A percentile compares a stretch with the other conserved stretches of the same genome.
Conservation (phyloP, 2,113 vertebrate species). For the Rhynchomys soricoides region DNA sequence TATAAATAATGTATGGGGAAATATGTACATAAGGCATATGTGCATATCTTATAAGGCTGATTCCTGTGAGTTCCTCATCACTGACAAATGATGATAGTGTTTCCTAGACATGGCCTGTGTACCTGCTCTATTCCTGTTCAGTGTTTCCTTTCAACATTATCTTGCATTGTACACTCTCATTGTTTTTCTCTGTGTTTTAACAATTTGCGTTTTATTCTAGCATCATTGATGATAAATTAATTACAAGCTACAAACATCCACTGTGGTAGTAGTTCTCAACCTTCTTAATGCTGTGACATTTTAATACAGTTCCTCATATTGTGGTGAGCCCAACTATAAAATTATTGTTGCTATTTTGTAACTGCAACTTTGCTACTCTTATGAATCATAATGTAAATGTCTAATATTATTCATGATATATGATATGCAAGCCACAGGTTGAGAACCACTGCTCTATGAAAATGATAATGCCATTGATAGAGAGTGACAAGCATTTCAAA, state of each 20-base stretch:
- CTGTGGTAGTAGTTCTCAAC: background rate
- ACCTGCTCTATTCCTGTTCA: background rate
- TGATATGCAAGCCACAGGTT: background rate
- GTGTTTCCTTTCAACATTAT: background rate
- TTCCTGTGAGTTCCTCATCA: background rate
- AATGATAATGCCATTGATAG: background rate
- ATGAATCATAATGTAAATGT: background rate
- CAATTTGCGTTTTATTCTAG: background rate
- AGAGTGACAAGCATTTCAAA: background rate
- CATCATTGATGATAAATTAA: background rate
- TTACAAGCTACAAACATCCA: background rate
- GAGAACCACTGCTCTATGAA: background rate
- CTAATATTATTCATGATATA: no score
- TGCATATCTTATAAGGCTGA: no score
- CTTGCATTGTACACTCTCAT: background rate
- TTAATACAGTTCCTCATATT: background rate
- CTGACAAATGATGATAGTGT: background rate
- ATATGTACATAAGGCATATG: rapidly evolving
- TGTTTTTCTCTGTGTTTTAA: background rate
- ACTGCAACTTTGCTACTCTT: background rate
- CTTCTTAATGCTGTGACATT: background rate
- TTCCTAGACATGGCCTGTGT: no score
- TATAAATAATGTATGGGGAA: background rate
- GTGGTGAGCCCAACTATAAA: background rate
- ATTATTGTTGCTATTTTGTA: background rate